Conservation (phyloP, 2,888 invertebrate genomes). For the Alviniconcha strummeri region DNA sequence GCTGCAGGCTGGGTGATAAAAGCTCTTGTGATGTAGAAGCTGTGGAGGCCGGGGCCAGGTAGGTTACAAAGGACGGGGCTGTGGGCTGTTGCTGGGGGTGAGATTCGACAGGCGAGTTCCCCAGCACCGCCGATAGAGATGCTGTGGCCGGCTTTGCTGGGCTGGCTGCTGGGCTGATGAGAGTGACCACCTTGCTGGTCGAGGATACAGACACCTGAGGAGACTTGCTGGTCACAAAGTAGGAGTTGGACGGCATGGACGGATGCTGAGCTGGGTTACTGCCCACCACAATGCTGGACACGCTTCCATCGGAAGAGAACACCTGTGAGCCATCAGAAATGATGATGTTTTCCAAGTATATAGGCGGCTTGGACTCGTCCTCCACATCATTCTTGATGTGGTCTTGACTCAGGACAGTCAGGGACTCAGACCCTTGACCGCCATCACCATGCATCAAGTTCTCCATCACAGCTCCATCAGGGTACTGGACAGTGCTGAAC, state of each 20-base stretch:
- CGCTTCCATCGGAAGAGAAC: not conserved
- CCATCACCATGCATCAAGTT: constrained; percentile 8
- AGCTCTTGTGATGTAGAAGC: not conserved
- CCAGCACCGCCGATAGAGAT: not conserved
- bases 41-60: constrained; percentile 4
- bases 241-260: not conserved
- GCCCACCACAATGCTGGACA: not conserved
- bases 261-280: not conserved
- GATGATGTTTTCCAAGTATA: constrained; percentile 29
- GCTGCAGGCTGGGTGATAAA: constrained; percentile 6
- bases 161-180: constrained; percentile 15
- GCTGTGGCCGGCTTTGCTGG: not conserved
- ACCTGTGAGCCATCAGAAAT: constrained; percentile 15
- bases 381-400: not conserved
- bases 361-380: constrained; percentile 8
- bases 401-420: not conserved
- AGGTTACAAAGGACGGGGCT: constrained; percentile 19
- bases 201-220: constrained; percentile 1
- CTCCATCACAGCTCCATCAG: not conserved
- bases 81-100: not conserved
- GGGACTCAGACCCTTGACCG: not conserved
- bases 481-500: not conserved
- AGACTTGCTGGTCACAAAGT: not conserved
- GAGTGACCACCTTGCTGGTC: constrained; percentile 16
- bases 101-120: not conserved